Evolutionary conservation across 2,888 invertebrate genomes (phyloP).

Genomic region (Isotomurus palustris): DNA sequence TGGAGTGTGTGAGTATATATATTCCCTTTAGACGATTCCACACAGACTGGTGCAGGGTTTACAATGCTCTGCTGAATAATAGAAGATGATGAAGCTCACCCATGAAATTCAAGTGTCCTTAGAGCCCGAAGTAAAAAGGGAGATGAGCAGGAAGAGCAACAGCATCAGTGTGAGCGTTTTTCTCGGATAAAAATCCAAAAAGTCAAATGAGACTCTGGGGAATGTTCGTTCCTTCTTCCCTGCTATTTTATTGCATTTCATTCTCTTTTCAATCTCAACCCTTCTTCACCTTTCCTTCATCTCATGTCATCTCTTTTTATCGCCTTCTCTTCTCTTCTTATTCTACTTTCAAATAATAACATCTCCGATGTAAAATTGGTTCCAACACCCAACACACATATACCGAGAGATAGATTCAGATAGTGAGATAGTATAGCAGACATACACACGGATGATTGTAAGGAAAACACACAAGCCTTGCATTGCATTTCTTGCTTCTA

Average conservation of each 20-base stretch:
- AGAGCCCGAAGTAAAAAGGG: conserved; percentile 22
- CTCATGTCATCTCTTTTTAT: too few species aligned
- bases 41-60: neutral
- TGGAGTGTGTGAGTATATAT: too few species aligned
- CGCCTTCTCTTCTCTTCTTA: too few species aligned
- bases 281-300: neutral
- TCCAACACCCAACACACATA: neutral
- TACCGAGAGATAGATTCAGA: neutral
- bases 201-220: conserved; percentile 31
- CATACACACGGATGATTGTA: too few species aligned
- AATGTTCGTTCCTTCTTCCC: conserved; percentile 19
- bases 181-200: neutral
- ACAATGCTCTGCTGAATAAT: conserved; percentile 37
- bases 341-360: too few species aligned
- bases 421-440: too few species aligned
- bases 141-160: neutral
- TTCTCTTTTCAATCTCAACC: conserved; percentile 7
- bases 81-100: conserved; percentile 46
- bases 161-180: too few species aligned
- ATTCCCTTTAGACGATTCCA: neutral
- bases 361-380: neutral
- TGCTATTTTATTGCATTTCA: conserved; percentile 1
- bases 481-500: too few species aligned
- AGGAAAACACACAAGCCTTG: too few species aligned
- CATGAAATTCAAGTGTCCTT: conserved; percentile 47